Evolutionary conservation across 2,113 vertebrate species (phyloP), one percentile per base, ranked within the genome.

Genomic region (Mixornis gularis): DNA sequence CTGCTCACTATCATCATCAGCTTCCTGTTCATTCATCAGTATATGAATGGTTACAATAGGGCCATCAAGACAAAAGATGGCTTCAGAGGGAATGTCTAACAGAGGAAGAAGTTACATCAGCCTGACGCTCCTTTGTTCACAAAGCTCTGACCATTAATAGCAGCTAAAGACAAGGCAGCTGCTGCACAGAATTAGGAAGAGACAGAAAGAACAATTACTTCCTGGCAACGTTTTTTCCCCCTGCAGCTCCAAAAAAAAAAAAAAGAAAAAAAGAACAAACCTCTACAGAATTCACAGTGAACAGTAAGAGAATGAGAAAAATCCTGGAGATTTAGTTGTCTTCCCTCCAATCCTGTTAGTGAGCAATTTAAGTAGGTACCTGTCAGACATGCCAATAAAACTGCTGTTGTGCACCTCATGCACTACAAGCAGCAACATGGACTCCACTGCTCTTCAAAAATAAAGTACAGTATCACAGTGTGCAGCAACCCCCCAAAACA

Each of bases 1-100:
- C 95, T 95, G 93, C 93, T 95, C 91, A 89, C 87, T 96, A 91
- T 87, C 93, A 95, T 93, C 88, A 95, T 62, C 81, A 87, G 90
- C 87, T 96, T 96, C 94, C 95, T 95, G 94, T 70, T 85, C 95
- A 96, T 95, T 95, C 93, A 96, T 85, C 88, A 91, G 90, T 79
- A 30, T 38, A 46, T 69, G 79, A 96, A 95, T 92, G 85, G 95
- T 29, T 94, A 92, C 95, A 96, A 95, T 72, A 60, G 85, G 58
- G 48, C 87, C 74, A 89, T 89, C 58, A 27, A 89, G 92, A 96
- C 94, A 95, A 96, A 95, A 94, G 94, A 91, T 95, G 90, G 81
- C 90, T 96, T 96, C 93, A 95, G 85, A 96, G 79, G 66, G 92
- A 87, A 89, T 6, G 79, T 65, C 92, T 87, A 55, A 87, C 79